Conservation (phyloP, 1,140 invertebrate species). For the Whitmania pigra region DNA sequence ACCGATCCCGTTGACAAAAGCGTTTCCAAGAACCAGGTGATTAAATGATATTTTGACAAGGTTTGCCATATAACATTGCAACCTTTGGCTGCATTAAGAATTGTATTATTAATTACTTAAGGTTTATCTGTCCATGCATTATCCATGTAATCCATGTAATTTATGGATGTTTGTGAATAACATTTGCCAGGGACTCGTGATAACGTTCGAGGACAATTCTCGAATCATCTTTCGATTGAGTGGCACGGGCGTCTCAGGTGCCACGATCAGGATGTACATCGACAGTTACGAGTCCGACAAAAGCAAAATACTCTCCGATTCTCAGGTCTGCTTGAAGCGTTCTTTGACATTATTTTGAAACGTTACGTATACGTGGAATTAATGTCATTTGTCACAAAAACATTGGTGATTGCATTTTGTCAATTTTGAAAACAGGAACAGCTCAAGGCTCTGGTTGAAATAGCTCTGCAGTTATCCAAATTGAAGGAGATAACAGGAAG, state of each 20-base stretch:
- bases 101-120: too few relatives aligned
- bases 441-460: slow-evolving; percentile 73
- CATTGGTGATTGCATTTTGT: neutral
- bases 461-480: slow-evolving; percentile 72
- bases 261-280: slow-evolving; percentile 85
- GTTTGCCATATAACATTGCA: too few relatives aligned
- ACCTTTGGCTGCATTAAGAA: too few relatives aligned
- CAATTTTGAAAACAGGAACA: slow-evolving; percentile 45
- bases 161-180: neutral
- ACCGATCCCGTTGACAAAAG: slow-evolving; percentile 83
- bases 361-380: neutral
- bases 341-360: neutral
- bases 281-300: slow-evolving; percentile 50
- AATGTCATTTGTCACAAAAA: neutral
- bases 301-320: slow-evolving; percentile 53
- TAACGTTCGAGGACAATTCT: slow-evolving; percentile 84
- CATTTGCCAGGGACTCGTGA: slow-evolving; percentile 66
- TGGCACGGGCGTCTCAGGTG: slow-evolving; percentile 91
- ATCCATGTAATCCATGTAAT: too few relatives aligned
- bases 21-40: slow-evolving; percentile 71
- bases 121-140: too few relatives aligned
- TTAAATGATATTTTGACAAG: too few relatives aligned
- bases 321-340: slow-evolving; percentile 49
- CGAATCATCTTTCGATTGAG: slow-evolving; percentile 82
- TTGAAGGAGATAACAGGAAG: slow-evolving; percentile 73